Conservation (phyloP, 2,113 vertebrate genomes). For the Gasterosteus aculeatus region DNA sequence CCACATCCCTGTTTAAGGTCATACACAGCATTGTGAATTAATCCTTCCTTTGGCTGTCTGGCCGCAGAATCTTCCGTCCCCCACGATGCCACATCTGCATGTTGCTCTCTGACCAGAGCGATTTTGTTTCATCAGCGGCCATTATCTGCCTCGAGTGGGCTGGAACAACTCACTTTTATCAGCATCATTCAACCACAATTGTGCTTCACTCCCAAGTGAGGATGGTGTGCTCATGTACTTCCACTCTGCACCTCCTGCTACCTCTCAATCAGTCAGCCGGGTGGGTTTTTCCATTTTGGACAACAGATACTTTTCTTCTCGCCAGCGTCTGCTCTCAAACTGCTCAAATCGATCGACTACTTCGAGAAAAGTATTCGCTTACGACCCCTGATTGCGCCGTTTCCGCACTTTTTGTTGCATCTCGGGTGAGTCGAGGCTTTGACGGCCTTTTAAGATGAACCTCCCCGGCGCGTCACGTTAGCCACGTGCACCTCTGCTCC, state of each 20-base stretch:
- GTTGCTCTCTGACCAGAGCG: constrained; percentile 30
- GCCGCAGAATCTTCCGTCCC: constrained; percentile 37
- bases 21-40: constrained; percentile 54
- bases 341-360: background rate
- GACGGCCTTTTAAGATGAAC: background rate
- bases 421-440: background rate
- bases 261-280: background rate
- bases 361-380: background rate
- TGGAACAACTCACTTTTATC: constrained; percentile 9
- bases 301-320: background rate
- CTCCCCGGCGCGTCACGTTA: background rate
- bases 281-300: background rate
- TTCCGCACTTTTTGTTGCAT: background rate
- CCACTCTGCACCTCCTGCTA: background rate
- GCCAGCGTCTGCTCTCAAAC: background rate
- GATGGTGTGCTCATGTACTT: background rate
- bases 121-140: constrained; percentile 36
- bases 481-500: background rate
- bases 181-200: constrained; percentile 6
- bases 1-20: constrained; percentile 24
- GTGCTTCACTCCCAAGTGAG: background rate
- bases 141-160: constrained; percentile 18
- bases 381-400: background rate
- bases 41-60: constrained; percentile 57
- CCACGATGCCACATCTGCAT: constrained; percentile 13